Conservation (phyloP, 2,888 invertebrate genomes). For the Panopea generosa region DNA sequence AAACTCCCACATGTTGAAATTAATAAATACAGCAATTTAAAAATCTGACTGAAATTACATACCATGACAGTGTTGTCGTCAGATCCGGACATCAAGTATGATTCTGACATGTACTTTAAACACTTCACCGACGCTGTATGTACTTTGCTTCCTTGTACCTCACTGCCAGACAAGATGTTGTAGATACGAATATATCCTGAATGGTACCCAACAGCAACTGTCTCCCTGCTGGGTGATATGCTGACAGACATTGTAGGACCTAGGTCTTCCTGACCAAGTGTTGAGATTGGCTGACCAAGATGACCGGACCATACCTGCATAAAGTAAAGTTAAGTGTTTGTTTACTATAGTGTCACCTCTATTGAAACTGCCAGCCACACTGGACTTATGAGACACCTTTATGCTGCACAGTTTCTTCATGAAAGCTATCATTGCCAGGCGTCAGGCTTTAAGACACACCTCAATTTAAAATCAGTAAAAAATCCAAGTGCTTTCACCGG, state of each 20-base stretch:
- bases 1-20: no score
- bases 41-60: no score
- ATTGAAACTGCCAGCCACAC: no score
- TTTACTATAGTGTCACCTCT: no score
- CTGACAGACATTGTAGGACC: constrained; percentile 76
- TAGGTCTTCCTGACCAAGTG: constrained; percentile 65
- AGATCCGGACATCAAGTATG: constrained; percentile 73
- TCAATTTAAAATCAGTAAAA: no score
- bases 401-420: constrained; percentile 9
- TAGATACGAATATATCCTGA: constrained; percentile 75
- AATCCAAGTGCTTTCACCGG: no score
- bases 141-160: constrained; percentile 47
- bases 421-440: no score
- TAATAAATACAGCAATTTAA: no score
- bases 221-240: constrained; percentile 70
- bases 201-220: constrained; percentile 82
- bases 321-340: no score
- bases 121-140: constrained; percentile 74
- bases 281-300: constrained; percentile 76
- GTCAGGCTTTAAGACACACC: no score
- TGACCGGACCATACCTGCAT: constrained; percentile 84
- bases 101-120: constrained; percentile 65
- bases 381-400: no score
- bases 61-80: constrained; percentile 74
- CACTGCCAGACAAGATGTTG: constrained; percentile 73